A percentile compares a stretch with the other conserved stretches of the same genome.
Conservation (phyloP, 2,113 vertebrate genomes). For the Neofelis nebulosa region DNA sequence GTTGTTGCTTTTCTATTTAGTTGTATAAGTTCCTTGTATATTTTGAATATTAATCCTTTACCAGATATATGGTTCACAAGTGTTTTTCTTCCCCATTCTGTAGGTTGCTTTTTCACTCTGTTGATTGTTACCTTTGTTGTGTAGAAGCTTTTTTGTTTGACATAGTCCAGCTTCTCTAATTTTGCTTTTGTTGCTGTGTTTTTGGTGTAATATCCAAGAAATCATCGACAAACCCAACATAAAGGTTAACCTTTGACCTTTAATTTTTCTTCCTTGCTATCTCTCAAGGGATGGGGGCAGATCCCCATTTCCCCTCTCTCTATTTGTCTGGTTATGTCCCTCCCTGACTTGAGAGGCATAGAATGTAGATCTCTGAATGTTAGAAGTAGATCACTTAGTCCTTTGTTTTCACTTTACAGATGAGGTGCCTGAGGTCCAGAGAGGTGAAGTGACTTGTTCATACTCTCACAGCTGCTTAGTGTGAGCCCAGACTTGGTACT, state of each 20-base stretch:
- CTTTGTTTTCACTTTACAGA: background rate
- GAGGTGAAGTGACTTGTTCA: slow-evolving; percentile 1
- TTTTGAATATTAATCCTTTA: background rate
- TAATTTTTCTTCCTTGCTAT: background rate
- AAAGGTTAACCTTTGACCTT: background rate
- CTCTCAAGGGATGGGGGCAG: background rate
- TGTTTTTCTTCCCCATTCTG: background rate
- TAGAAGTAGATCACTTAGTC: background rate
- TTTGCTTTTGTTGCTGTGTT: background rate
- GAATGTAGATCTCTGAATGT: background rate
- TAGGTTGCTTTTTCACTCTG: background rate
- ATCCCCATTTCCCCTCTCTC: background rate
- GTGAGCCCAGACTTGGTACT: background rate
- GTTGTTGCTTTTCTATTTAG: background rate
- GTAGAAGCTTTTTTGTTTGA: background rate
- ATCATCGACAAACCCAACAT: background rate
- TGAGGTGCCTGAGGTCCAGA: background rate
- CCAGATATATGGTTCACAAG: background rate
- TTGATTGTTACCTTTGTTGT: background rate
- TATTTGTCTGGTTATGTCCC: background rate
- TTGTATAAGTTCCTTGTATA: background rate
- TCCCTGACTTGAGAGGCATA: background rate
- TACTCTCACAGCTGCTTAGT: background rate
- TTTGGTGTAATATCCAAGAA: background rate
- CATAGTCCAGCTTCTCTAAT: background rate